A percentile compares a stretch with the other conserved stretches of the same genome.
Conservation (phyloP, 2,888 invertebrate species). For the Caenorhabditis afra region DNA sequence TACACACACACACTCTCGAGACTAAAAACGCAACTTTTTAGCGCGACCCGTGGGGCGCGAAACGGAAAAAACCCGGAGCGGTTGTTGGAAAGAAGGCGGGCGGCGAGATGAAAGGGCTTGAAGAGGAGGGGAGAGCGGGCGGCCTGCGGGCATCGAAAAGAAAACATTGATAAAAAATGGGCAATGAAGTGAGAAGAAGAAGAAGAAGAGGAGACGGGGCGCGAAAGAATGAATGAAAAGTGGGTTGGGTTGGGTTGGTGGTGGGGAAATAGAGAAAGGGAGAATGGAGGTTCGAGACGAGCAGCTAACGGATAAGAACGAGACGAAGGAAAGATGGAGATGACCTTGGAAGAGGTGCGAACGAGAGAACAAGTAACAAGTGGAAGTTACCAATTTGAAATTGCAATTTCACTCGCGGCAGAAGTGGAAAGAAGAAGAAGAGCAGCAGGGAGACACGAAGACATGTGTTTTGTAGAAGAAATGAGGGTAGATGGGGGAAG, state of each 20-base stretch:
- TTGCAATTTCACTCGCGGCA: constrained; percentile 13
- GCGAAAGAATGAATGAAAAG: background rate
- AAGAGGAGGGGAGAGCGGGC: constrained; percentile 1
- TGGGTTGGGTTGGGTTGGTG: no score
- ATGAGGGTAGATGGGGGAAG: background rate
- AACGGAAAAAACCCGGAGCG: background rate
- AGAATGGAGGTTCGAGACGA: background rate
- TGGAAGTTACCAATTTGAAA: constrained; percentile 16
- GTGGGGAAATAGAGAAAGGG: background rate
- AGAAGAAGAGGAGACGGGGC: no score
- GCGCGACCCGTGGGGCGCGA: constrained; percentile 22
- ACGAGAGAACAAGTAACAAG: constrained; percentile 16
- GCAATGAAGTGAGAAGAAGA: constrained; percentile 32
- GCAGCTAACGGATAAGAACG: no score
- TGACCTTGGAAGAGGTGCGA: background rate
- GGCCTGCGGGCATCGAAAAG: constrained; percentile 27
- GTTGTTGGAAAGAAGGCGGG: background rate
- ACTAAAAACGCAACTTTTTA: constrained; percentile 53
- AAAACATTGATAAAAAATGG: constrained; percentile 60
- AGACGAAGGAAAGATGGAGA: no score
- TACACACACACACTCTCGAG: background rate
- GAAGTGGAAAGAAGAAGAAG: background rate
- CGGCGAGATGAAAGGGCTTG: constrained; percentile 54
- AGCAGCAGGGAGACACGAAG: constrained; percentile 6
- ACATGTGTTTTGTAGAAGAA: background rate